Base-by-base conservation (phyloP, 2,797 vertebrate genomes). In the Nannoperca australis region DNA sequence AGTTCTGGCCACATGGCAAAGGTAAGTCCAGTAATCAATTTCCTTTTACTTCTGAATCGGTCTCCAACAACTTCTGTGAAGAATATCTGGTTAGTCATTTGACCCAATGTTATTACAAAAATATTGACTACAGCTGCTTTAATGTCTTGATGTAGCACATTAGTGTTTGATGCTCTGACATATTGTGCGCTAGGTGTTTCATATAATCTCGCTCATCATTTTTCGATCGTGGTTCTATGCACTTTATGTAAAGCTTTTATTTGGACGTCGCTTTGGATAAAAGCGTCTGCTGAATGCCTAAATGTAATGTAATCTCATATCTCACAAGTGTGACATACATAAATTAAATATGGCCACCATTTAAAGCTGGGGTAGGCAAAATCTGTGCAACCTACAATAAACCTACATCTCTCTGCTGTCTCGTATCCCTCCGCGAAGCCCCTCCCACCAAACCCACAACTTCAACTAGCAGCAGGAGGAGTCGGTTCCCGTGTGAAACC, bases 331-430 rank as follows among this genome's bases (percentile, higher is more conserved):
- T 55, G 38, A 65, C 24, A 40, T 61, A 49, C 20, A 7, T n/a
- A 61, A 60, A 66, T 58, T 27, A 63, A 49, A 60, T 53, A 15
- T 40, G 38, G 38, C 38, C 12, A 40, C 38, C 38, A 40, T 56
- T 61, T 55, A 53, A 59, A 64, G 24, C 24, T 27, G 24, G 24
- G 24, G 24, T 27, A 27, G 24, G 24, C 24, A 27, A 27, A 27
- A 27, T 27, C 2, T 27, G 24, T 27, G 24, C 24, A 27, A 27
- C 24, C 24, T 27, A 27, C 24, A 27, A 27, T 1, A 27, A 27
- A 27, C 24, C 24, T 27, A 27, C 24, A 1, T 27, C 24, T 27
- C 24, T 27, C 24, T 27, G 24, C 24, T 27, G 24, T 2, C 24
- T 27, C 24, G 24, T 27, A 27, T 27, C 24, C 24, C 24, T 27